Evolutionary conservation across 2,888 invertebrate species (phyloP).

Genomic region (Sepioteuthis lessoniana): DNA sequence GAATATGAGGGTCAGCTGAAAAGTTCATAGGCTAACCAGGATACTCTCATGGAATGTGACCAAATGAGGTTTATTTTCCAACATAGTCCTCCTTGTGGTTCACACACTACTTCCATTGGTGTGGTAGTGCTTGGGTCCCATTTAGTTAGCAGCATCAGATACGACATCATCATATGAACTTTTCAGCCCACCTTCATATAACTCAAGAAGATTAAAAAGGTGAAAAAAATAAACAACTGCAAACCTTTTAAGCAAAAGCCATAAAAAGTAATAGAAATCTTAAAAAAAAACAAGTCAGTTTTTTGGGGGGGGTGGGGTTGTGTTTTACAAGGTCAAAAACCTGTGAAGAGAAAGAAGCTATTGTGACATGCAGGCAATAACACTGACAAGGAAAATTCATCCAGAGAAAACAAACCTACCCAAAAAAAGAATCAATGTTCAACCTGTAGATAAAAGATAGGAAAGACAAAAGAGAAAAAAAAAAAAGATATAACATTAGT

Average conservation of each 20-base stretch:
- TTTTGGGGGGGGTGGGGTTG: too few species aligned
- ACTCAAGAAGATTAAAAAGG: not conserved
- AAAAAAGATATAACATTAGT: not conserved
- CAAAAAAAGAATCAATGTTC: not conserved
- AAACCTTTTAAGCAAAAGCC: not conserved
- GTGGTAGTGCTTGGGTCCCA: too few species aligned
- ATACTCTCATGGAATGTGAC: too few species aligned
- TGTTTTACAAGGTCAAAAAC: not conserved
- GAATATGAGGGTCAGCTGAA: too few species aligned
- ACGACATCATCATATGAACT: too few species aligned
- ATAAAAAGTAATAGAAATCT: not conserved
- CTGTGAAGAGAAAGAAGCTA: not conserved
- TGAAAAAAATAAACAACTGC: slow-evolving; percentile 10
- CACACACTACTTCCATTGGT: too few species aligned
- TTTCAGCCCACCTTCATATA: too few species aligned
- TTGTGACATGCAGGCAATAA: not conserved
- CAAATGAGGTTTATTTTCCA: too few species aligned
- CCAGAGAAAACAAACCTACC: not conserved
- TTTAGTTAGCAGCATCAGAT: too few species aligned
- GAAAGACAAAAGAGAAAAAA: not conserved
- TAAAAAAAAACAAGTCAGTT: not conserved
- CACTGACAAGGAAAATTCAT: not conserved
- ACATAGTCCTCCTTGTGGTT: too few species aligned
- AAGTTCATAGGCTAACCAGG: too few species aligned
- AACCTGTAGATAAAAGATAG: not conserved